phyloP scores from a whole-genome alignment of 1,140 invertebrate species.

The Druon quercuslanigerum region DNA sequence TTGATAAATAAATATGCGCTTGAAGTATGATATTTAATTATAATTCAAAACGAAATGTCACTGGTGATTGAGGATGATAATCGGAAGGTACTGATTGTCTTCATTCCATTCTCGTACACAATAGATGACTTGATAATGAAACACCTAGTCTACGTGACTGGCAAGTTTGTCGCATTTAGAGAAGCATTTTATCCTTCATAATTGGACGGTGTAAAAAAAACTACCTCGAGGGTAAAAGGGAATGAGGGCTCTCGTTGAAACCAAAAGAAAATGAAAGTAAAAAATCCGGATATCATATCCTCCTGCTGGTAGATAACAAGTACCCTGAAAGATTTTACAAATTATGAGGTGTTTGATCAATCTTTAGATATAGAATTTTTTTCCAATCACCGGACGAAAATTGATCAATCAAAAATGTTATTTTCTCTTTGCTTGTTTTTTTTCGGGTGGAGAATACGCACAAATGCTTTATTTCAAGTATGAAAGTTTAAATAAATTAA shows the following conservation, averaged over 20 bases:
- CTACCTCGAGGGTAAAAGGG: constrained; percentile 2
- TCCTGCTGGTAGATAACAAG: neutral
- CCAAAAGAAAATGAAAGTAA: constrained; percentile 19
- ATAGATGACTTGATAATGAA: constrained; percentile 22
- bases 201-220: constrained; percentile 10
- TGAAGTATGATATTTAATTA: neutral
- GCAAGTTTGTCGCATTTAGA: constrained; percentile 20
- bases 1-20: neutral
- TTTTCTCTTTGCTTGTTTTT: no score
- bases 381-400: no score
- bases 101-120: neutral
- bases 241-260: neutral
- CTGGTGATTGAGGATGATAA: constrained; percentile 1
- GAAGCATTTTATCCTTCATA: constrained; percentile 10
- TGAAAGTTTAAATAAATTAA: no score
- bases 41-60: neutral
- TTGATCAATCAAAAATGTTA: no score
- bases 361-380: neutral
- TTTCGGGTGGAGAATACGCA: no score
- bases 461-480: no score
- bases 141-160: constrained; percentile 7
- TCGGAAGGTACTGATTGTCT: neutral
- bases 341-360: neutral
- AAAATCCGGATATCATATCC: neutral
- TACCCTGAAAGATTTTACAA: neutral